Evolutionary conservation across 2,797 vertebrate species (phyloP), one percentile per base, ranked within the genome.

Genomic region (Lutjanus argentimaculatus): DNA sequence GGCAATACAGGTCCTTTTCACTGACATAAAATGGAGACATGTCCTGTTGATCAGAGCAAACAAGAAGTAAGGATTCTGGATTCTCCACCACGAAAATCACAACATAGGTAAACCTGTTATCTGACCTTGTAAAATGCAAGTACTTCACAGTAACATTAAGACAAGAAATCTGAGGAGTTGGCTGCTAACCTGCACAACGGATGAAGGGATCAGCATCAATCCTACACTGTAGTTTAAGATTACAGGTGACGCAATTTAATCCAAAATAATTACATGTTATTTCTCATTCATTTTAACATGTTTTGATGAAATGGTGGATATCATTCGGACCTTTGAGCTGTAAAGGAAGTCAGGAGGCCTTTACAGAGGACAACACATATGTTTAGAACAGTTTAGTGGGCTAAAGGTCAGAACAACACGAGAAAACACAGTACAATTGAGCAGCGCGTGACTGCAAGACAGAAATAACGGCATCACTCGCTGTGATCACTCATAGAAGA

Each of bases 391-490:
- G 8, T 53, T 70, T 45, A 58, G 56, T 45, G 52, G 61, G 55
- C 17, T 40, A 52, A 67, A 55, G 51, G 65, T 40, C 66, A 21
- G 57, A 74, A 49, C 22, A 65, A 57, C 55, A 59, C 42, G 21
- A 67, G 19, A 53, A 16, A 74, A 57, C 25, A 59, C 9, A 63
- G 45, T 2, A 45, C 40, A 59, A 36, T n/a, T 48, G 21, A 77
- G 73, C 57, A 72, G 62, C 55, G 69, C 48, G 71, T 61, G 46
- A 56, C 11, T 62, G 22, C 43, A 13, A 45, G 40, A 77, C 52
- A 67, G 62, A 67, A 75, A 81, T 73, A 77, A 79, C 55, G 55
- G 13, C 16, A 40, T 78, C 66, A 68, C 65, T 83, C 42, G 67
- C 8, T 30, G 40, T 12, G 9, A 61, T 67, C 67, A 72, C 42